Evolutionary conservation across 2,113 vertebrate genomes (phyloP).

Genomic region (Baryphthengus martii): DNA sequence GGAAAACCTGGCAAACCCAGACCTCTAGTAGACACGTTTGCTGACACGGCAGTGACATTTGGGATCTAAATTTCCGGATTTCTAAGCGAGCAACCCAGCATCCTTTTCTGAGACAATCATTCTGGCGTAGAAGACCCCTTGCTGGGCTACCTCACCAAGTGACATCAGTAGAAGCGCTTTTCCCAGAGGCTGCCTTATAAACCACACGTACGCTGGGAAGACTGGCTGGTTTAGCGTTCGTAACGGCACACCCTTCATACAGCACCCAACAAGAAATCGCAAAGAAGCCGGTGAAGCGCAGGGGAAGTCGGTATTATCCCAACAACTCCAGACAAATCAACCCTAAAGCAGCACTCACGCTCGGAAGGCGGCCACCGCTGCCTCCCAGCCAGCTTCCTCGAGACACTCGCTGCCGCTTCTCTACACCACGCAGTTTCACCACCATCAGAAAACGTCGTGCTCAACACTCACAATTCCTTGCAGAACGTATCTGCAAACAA

Average conservation of each 20-base stretch:
- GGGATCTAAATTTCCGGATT: background rate
- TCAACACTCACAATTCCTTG: fast-evolving
- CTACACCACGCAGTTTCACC: fast-evolving
- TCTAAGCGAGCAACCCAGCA: background rate
- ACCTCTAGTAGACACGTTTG: fast-evolving
- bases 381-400: background rate
- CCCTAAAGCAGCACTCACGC: background rate
- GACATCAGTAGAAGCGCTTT: background rate
- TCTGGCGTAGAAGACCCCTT: background rate
- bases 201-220: fast-evolving
- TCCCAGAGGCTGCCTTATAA: background rate
- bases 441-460: background rate
- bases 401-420: background rate
- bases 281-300: no score
- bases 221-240: background rate
- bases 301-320: background rate
- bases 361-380: background rate
- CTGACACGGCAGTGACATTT: background rate
- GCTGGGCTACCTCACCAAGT: background rate
- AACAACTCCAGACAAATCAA: background rate
- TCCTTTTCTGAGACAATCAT: background rate
- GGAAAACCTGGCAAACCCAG: background rate
- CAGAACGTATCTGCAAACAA: background rate
- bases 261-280: background rate
- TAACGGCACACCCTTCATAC: background rate